These are phyloP conservation scores for Zygaena filipendulae DNA, from an alignment of 2,888 invertebrate genomes.

Conservation along the genomic window DNA sequence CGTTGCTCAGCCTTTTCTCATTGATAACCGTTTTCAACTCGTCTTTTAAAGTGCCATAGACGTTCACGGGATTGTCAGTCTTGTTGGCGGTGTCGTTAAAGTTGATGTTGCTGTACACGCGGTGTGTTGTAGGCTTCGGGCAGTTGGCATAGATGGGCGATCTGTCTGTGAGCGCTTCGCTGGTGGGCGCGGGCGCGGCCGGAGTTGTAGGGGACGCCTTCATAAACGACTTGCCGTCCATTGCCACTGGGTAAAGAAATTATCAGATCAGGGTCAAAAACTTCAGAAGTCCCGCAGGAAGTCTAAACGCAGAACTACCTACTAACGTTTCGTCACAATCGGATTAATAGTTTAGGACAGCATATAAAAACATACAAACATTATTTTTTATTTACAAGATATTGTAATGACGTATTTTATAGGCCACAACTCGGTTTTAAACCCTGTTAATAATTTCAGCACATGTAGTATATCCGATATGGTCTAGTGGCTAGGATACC, in stretches of 20 bases:
- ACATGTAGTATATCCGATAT: conserved; percentile 36
- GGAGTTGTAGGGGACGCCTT: conserved; percentile 23
- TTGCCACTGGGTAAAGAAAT: conserved; percentile 40
- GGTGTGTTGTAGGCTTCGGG: conserved; percentile 32
- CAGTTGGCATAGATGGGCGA: conserved; percentile 49
- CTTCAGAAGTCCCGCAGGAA: too few relatives aligned
- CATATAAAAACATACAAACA: too few relatives aligned
- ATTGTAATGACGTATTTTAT: too few relatives aligned
- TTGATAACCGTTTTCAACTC: conserved; percentile 48
- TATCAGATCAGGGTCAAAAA: too few relatives aligned
- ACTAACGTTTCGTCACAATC: too few relatives aligned
- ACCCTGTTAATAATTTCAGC: too few relatives aligned
- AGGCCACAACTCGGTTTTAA: too few relatives aligned
- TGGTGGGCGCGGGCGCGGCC: conserved; percentile 28
- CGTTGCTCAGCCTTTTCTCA: conserved; percentile 38
- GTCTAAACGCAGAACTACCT: too few relatives aligned
- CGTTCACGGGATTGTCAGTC: conserved; percentile 41
- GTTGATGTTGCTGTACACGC: conserved; percentile 42
- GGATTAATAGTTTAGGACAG: too few relatives aligned
- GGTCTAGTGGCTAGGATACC: conserved; percentile 65
- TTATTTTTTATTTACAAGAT: too few relatives aligned
- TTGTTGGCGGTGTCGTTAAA: conserved; percentile 40
- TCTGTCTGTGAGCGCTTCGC: too few relatives aligned
- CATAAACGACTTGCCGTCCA: conserved; percentile 50
- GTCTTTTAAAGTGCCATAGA: conserved; percentile 42